A percentile compares a stretch with the other conserved stretches of the same genome.
Evolutionary conservation across 2,797 vertebrate genomes (phyloP).

Genomic region (Tadarida brasiliensis): DNA sequence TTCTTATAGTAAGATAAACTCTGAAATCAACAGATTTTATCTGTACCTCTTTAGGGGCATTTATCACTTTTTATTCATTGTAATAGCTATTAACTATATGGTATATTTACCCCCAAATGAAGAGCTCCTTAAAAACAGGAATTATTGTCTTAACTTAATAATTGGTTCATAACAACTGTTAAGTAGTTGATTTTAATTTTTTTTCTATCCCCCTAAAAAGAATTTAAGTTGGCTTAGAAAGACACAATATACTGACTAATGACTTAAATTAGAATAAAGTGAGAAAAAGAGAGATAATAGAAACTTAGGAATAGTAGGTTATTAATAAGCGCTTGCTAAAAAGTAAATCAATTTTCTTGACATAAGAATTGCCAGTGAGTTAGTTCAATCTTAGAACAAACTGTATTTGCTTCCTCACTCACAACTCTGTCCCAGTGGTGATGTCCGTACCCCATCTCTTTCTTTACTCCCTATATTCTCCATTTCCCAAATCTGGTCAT

Average conservation of each 20-base stretch:
- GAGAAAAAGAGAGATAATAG: not conserved
- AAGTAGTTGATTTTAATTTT: conserved; percentile 31
- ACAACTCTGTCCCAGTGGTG: not conserved
- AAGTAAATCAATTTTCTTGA: conserved; percentile 6
- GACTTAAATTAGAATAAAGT: conserved; percentile 53
- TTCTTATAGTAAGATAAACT: conserved; percentile 1
- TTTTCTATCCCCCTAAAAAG: not conserved
- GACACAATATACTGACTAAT: conserved; percentile 41
- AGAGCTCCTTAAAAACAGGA: conserved; percentile 43
- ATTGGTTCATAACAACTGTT: not conserved
- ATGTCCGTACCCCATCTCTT: not conserved
- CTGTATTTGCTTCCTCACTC: not conserved
- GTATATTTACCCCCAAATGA: not conserved
- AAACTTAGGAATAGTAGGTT: conserved; percentile 16
- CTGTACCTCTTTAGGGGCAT: not conserved
- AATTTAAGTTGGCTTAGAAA: conserved; percentile 46
- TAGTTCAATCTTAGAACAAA: not conserved
- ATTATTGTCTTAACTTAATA: conserved; percentile 7
- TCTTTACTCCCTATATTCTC: not conserved
- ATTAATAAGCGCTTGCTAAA: not conserved
- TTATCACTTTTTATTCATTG: not conserved
- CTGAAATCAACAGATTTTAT: conserved; percentile 55
- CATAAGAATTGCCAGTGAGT: not conserved
- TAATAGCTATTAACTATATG: not conserved
- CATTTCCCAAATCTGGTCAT: not conserved